Evolutionary conservation across 2,113 vertebrate genomes (phyloP).

Genomic region (Speoplatyrhinus poulsoni): DNA sequence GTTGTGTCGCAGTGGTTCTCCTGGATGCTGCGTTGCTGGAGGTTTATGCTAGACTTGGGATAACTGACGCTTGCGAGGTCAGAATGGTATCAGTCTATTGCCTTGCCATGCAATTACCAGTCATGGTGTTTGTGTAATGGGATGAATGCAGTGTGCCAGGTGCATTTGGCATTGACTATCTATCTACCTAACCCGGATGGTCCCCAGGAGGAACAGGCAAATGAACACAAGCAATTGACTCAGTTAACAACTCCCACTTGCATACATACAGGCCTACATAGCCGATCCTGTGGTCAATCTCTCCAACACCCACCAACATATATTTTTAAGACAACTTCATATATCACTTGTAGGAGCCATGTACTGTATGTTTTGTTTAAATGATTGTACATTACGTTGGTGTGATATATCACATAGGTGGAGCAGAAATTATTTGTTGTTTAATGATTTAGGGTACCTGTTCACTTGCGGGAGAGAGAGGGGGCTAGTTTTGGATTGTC

Average conservation of each 20-base stretch:
- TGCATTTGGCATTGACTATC: slow-evolving; percentile 11
- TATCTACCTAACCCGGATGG: slow-evolving; percentile 16
- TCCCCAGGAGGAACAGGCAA: slow-evolving; percentile 24
- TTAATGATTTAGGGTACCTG: too few species aligned
- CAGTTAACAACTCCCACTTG: slow-evolving; percentile 15
- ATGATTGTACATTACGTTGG: too few species aligned
- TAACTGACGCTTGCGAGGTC: too few species aligned
- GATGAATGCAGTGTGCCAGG: slow-evolving; percentile 38
- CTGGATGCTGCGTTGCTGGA: slow-evolving; percentile 1
- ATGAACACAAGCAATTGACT: slow-evolving; percentile 37
- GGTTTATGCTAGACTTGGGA: too few species aligned
- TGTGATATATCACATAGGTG: too few species aligned
- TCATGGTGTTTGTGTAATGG: slow-evolving; percentile 6
- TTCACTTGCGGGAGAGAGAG: too few species aligned
- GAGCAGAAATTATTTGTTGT: too few species aligned
- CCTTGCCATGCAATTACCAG: not conserved
- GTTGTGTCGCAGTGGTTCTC: not conserved
- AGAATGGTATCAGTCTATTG: too few species aligned
- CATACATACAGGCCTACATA: not conserved
- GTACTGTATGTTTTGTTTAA: too few species aligned
- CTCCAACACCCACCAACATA: not conserved
- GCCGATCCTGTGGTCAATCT: not conserved
- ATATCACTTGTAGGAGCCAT: not conserved
- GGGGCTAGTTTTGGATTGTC: too few species aligned
- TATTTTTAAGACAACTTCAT: not conserved